Evolutionary conservation across 2,113 vertebrate species (phyloP).

Genomic region (human): DNA sequence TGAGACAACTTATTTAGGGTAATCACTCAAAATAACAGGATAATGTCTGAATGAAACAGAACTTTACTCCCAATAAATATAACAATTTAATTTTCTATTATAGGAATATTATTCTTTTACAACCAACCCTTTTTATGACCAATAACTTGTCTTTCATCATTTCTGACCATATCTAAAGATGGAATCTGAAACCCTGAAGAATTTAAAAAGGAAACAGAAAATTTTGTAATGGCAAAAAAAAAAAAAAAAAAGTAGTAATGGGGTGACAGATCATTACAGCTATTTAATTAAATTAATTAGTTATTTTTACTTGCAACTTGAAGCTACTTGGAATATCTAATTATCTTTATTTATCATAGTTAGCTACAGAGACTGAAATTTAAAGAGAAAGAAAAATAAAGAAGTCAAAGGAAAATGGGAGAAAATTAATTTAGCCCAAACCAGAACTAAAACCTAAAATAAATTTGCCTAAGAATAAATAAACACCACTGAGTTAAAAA

Average conservation of each 20-base stretch:
- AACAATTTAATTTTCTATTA: neutral
- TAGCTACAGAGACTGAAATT: neutral
- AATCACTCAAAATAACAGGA: neutral
- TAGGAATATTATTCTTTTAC: neutral
- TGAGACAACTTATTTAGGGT: neutral
- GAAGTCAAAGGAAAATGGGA: neutral
- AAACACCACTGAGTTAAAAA: neutral
- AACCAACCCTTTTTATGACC: neutral
- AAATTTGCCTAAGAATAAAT: neutral
- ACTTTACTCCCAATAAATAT: neutral
- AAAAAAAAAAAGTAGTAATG: too few species aligned
- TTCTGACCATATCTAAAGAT: neutral
- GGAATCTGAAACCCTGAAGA: neutral
- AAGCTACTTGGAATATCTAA: neutral
- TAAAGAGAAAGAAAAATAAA: neutral
- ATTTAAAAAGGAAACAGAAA: neutral
- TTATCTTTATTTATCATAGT: neutral
- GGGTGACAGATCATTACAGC: too few species aligned
- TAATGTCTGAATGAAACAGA: neutral
- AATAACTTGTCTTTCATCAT: neutral
- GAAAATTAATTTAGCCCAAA: neutral
- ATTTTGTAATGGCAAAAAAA: neutral
- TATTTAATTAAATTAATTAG: neutral
- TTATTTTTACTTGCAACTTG: neutral
- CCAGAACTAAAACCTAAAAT: neutral